A percentile compares a stretch with the other conserved stretches of the same genome.
Conservation (phyloP, 1,140 invertebrate genomes). For the Drosophila grimshawi region DNA sequence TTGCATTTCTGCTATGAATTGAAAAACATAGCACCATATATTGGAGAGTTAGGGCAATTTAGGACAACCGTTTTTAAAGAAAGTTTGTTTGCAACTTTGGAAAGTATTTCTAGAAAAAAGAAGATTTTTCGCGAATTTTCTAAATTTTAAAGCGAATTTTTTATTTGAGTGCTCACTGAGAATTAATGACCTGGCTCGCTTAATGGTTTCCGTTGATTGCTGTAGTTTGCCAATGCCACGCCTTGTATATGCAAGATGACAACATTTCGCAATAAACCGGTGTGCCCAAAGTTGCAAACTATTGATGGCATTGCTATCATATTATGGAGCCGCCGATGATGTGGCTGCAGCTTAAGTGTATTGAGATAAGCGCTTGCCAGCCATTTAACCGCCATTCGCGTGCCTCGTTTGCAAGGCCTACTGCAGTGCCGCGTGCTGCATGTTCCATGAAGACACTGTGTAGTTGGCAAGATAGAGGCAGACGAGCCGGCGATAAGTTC, state of each 20-base stretch:
- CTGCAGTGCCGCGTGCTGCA: neutral
- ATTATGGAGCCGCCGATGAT: constrained; percentile 17
- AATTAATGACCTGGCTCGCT: constrained; percentile 45
- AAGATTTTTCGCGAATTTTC: no score
- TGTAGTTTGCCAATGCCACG: neutral
- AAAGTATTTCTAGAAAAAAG: no score
- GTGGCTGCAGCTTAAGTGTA: constrained; percentile 38
- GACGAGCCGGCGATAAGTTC: constrained; percentile 30
- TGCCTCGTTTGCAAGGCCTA: constrained; percentile 12
- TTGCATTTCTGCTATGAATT: no score
- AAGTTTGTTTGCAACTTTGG: no score
- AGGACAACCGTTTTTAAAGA: no score
- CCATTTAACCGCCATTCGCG: constrained; percentile 40
- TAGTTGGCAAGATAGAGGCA: constrained; percentile 25
- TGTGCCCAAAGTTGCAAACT: constrained; percentile 46
- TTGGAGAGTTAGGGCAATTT: no score
- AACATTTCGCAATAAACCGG: neutral
- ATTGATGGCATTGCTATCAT: constrained; percentile 62
- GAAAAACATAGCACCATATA: no score
- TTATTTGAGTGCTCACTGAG: no score
- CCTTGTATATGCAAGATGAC: neutral
- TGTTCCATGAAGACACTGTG: constrained; percentile 63
- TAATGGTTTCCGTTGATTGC: constrained; percentile 7
- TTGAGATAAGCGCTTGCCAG: constrained; percentile 67
- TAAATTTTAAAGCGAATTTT: no score